These are phyloP conservation scores for Oreortyx pictus DNA, from an alignment of 2,797 vertebrate species.

Conservation along the genomic window DNA sequence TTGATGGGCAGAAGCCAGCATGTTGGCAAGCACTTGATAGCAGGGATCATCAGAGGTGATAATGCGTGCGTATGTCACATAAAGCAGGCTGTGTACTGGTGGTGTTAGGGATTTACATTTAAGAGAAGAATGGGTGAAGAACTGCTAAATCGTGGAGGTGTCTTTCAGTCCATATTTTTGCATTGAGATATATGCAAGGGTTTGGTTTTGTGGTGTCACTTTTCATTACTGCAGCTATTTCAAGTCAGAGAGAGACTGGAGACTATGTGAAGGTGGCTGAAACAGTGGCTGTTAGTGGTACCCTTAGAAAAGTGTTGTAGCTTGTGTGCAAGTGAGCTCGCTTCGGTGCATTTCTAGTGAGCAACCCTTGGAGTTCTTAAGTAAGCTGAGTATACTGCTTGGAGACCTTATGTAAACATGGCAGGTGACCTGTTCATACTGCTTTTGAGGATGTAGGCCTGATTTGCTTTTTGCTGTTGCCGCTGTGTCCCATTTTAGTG, in stretches of 20 bases:
- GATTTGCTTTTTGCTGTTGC: not conserved
- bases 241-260: not conserved
- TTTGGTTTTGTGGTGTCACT: not conserved
- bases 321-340: not conserved
- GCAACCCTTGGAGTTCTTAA: not conserved
- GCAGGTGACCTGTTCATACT: not conserved
- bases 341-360: not conserved
- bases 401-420: not conserved
- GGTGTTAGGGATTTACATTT: not conserved
- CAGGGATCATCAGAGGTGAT: not conserved
- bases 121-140: slow-evolving; percentile 25
- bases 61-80: not conserved
- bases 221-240: not conserved
- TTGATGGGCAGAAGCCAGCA: slow-evolving; percentile 5
- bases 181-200: not conserved
- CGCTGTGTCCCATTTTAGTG: not conserved
- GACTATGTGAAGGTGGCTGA: not conserved
- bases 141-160: not conserved
- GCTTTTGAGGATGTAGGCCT: not conserved
- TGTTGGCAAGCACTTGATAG: slow-evolving; percentile 16
- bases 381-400: not conserved
- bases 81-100: slow-evolving; percentile 9
- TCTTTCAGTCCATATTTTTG: not conserved
- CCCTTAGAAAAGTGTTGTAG: not conserved
- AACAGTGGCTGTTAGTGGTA: not conserved